Conservation (phyloP, 2,888 invertebrate genomes). For the Phyto melanocephala region DNA sequence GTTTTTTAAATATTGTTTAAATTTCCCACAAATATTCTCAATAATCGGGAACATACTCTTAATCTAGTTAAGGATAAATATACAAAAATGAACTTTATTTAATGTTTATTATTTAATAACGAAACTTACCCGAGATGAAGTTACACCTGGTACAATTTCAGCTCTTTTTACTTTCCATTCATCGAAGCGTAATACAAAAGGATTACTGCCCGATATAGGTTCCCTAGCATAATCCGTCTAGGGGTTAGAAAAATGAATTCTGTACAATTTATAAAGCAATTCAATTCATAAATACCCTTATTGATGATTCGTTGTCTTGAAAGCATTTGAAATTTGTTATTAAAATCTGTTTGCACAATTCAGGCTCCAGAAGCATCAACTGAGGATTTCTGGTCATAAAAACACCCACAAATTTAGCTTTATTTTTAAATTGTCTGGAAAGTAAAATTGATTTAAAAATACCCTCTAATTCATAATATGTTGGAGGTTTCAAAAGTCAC, state of each 20-base stretch:
- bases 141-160: constrained; percentile 79
- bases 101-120: not conserved
- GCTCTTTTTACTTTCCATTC: constrained; percentile 79
- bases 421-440: constrained; percentile 71
- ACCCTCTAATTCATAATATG: too few relatives aligned
- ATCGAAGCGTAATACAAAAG: constrained; percentile 69
- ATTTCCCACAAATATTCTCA: constrained; percentile 9
- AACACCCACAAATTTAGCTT: constrained; percentile 75
- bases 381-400: constrained; percentile 75
- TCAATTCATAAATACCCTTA: too few relatives aligned
- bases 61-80: constrained; percentile 5
- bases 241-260: not conserved
- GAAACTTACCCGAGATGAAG: constrained; percentile 76
- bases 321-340: constrained; percentile 77
- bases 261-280: too few relatives aligned
- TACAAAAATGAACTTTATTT: not conserved
- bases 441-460: not conserved
- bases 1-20: constrained; percentile 19
- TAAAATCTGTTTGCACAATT: constrained; percentile 76
- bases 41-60: constrained; percentile 64
- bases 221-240: constrained; percentile 58
- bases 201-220: constrained; percentile 65
- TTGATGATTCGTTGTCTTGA: constrained; percentile 73
- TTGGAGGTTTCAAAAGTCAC: too few relatives aligned
- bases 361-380: constrained; percentile 77